Evolutionary conservation across 2,888 invertebrate genomes (phyloP), one percentile per base, ranked within the genome.

Genomic region (Trissonchulus sp.): DNA sequence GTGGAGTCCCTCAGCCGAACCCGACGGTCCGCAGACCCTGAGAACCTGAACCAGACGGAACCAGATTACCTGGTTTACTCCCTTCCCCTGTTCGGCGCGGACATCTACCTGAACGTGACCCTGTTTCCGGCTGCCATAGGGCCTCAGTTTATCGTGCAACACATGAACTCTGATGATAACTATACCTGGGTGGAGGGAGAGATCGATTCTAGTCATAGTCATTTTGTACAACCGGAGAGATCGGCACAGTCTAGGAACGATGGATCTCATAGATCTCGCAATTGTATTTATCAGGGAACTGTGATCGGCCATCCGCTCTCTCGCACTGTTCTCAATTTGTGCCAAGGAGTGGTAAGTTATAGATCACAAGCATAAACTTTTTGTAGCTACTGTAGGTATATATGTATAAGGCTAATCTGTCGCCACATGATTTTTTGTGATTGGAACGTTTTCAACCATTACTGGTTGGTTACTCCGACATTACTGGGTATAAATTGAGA

Each of bases 271-370:
- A 48, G 48, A 48, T 48, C 48, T 48, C 48, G 48, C 8, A 48
- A 48, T 23, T 48, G 48, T 48, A 48, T 48, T 48, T 48, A 48
- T 48, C 48, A 48, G 48, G 48, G 48, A 48, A 48, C 48, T 48
- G 48, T 48, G 48, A 48, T 48, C 48, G 48, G 48, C 48, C 8
- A 15, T 48, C 48, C 48, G 48, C 48, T 48, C 8, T 48, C 48
- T 48, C 30, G 30, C 3, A 63, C 69, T 35, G 23, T 69, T 3
- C 18, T 69, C 31, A 69, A 69, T 28, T 35, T 69, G 23, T 69
- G 69, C 69, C 69, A 69, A 18, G 69, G 69, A 69, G 33, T 69
- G 31, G 69, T 69, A 35, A 34, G 69, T 69, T n/a, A n/a, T n/a
- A n/a, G n/a, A n/a, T n/a, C n/a, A n/a, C n/a, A n/a, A n/a, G n/a